A percentile compares a stretch with the other conserved stretches of the same genome.
Evolutionary conservation across 2,888 invertebrate genomes (phyloP).

Genomic region (Hedya salicella): DNA sequence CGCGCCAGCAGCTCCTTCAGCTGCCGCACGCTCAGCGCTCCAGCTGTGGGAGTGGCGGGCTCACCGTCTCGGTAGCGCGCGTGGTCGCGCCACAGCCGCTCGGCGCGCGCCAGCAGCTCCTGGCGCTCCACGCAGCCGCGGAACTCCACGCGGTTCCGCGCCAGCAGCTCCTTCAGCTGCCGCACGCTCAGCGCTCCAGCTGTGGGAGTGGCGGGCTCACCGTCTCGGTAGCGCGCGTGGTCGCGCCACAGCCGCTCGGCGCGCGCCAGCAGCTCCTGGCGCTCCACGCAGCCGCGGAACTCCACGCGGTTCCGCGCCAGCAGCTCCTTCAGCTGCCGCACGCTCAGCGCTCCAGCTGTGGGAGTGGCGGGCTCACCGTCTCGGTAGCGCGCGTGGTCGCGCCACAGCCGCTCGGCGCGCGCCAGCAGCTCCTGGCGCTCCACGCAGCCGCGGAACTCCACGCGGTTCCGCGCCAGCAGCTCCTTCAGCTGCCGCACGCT

Average conservation of each 20-base stretch:
- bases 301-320: slow-evolving; percentile 80
- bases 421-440: slow-evolving; percentile 84
- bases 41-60: slow-evolving; percentile 74
- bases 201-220: slow-evolving; percentile 86
- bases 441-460: slow-evolving; percentile 67
- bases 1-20: slow-evolving; percentile 91
- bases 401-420: slow-evolving; percentile 87
- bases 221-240: slow-evolving; percentile 82
- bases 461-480: slow-evolving; percentile 71
- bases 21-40: slow-evolving; percentile 95
- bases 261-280: slow-evolving; percentile 74
- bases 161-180: slow-evolving; percentile 80
- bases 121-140: slow-evolving; percentile 84
- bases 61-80: slow-evolving; percentile 82
- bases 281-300: slow-evolving; percentile 68
- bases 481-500: slow-evolving; percentile 88
- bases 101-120: slow-evolving; percentile 60
- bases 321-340: slow-evolving; percentile 86
- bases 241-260: slow-evolving; percentile 90
- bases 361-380: slow-evolving; percentile 84
- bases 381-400: slow-evolving; percentile 87
- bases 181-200: slow-evolving; percentile 75
- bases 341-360: slow-evolving; percentile 58
- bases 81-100: slow-evolving; percentile 91
- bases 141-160: slow-evolving; percentile 81